Evolutionary conservation across 2,888 invertebrate species (phyloP), one percentile per base, ranked within the genome.

Genomic region (Drosophila meridiana): DNA sequence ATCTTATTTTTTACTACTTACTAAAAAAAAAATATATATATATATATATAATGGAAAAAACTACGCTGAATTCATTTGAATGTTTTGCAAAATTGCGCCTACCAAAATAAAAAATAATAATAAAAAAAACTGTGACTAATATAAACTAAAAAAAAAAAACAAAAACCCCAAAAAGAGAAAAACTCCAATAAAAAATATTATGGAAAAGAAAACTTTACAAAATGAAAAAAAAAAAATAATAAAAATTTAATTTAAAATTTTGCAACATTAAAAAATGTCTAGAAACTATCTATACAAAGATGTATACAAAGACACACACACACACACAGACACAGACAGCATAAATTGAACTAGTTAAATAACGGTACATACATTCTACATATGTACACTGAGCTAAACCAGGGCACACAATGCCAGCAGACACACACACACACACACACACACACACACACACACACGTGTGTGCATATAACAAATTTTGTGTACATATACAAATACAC

Each of bases 321-420:
- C 14, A 69, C 42, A 72, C 20, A 66, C 28, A 64, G 20, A 20
- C 26, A 56, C 52, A 70, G 14, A 67, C 32, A 73, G 34, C 36
- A 34, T 28, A 32, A 52, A 42, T 68, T 43, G 64, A 71, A 77
- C 64, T 69, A 74, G 81, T 73, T 69, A 34, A 56, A 56, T 36
- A 56, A 68, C 30, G 76, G 84, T 85, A 90, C 84, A 85, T 85
- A 85, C 90, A 90, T 85, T 85, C 86, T 85, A 85, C 90, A 85
- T 85, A 85, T 85, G 90, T 90, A 90, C 66, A 71, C 77, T 66
- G 53, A 72, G 62, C 73, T 78, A 40, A 36, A 32, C 40, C 48
- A 69, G 50, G 70, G 61, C 58, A 42, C 43, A 69, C 40, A 45
- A 20, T 20, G 58, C 70, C 71, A 70, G 66, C 64, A 68, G 66